phyloP scores from a whole-genome alignment of 2,113 vertebrate species.

The Petrocephalus zakoni region DNA sequence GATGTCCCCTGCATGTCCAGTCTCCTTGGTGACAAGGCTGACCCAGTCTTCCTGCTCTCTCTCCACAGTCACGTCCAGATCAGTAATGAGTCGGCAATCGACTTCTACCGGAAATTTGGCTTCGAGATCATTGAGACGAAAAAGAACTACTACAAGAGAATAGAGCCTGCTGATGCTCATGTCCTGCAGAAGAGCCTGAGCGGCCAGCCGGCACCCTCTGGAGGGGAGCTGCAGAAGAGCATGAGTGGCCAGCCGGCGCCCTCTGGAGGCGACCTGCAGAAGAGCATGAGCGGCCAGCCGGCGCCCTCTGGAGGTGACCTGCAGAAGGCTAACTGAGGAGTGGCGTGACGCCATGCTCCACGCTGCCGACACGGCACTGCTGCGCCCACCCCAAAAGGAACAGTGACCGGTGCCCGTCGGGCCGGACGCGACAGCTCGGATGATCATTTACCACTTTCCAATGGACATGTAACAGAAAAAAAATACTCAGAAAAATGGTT shows the following conservation, averaged over 20 bases:
- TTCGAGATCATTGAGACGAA: conserved; percentile 99
- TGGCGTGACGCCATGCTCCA: conserved; percentile 18
- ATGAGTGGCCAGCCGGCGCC: conserved; percentile 75
- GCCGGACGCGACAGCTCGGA: conserved; percentile 24
- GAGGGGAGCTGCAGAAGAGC: conserved; percentile 80
- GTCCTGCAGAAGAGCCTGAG: conserved; percentile 97
- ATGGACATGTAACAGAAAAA: conserved; percentile 62
- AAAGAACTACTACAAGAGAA: conserved; percentile 99
- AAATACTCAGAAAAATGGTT: conserved; percentile 57
- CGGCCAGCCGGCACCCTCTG: conserved; percentile 66
- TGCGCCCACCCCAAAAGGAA: conserved; percentile 58
- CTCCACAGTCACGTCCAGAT: conserved; percentile 90
- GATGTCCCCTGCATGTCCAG: background rate
- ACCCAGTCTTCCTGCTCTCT: background rate
- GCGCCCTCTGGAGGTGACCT: conserved; percentile 75
- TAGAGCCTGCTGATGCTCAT: conserved; percentile 96
- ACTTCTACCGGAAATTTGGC: conserved; percentile 99
- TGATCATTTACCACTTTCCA: conserved; percentile 63
- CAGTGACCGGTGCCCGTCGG: conserved; percentile 64
- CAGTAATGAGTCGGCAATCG: conserved; percentile 97
- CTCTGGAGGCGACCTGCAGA: conserved; percentile 71
- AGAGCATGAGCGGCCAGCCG: conserved; percentile 83
- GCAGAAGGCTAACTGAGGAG: conserved; percentile 74
- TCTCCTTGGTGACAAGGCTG: background rate
- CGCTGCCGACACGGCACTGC: conserved; percentile 42